These are phyloP conservation scores for Beroe forskalii DNA, from an alignment of 37 sponge, comb jelly and placozoan genomes.

Conservation along the genomic window DNA sequence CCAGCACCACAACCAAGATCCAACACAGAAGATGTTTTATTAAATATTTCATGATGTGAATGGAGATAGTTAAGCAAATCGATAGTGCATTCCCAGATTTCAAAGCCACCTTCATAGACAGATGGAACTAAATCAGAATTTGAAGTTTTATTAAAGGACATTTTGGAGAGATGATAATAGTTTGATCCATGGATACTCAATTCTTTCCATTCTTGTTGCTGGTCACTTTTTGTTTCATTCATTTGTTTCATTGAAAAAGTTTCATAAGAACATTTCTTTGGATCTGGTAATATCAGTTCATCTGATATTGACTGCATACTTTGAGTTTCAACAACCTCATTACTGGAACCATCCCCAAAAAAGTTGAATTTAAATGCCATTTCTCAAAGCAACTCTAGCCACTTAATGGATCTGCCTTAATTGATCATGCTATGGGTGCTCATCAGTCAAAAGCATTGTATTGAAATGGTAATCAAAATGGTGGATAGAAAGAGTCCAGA, in stretches of 20 bases:
- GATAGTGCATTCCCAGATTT: slow-evolving; percentile 91
- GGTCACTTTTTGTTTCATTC: too few relatives aligned
- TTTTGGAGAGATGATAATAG: neutral
- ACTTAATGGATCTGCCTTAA: too few relatives aligned
- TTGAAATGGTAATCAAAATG: too few relatives aligned
- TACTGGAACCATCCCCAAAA: neutral
- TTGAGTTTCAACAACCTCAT: neutral
- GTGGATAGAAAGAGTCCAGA: too few relatives aligned
- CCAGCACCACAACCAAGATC: slow-evolving; percentile 96
- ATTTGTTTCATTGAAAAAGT: too few relatives aligned
- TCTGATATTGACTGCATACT: too few relatives aligned
- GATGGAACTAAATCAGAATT: slow-evolving; percentile 83
- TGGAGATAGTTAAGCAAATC: slow-evolving; percentile 76
- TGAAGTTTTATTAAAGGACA: neutral
- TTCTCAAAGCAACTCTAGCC: too few relatives aligned
- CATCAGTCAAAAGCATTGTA: too few relatives aligned
- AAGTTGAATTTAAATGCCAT: slow-evolving; percentile 40
- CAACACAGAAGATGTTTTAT: slow-evolving; percentile 68
- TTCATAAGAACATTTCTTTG: too few relatives aligned
- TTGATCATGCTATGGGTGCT: too few relatives aligned
- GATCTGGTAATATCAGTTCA: too few relatives aligned
- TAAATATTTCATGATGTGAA: neutral
- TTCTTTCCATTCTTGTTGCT: neutral
- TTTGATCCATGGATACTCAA: neutral
- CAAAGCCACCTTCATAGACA: slow-evolving; percentile 94